Evolutionary conservation across 2,888 invertebrate species (phyloP).

Genomic region (Gisinianus flammeolus): DNA sequence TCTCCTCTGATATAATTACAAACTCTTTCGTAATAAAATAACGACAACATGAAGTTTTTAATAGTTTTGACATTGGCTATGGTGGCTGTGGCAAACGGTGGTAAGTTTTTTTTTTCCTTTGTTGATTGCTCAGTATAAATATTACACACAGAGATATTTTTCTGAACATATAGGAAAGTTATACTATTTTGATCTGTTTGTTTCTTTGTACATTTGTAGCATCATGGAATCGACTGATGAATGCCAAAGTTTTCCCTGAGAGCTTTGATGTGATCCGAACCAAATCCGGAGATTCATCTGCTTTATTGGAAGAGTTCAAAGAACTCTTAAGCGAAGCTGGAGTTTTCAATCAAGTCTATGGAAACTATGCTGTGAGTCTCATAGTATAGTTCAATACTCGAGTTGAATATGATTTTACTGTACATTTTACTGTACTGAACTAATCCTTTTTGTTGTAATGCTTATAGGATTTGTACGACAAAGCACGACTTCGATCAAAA

Average conservation of each 20-base stretch:
- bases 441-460: background rate
- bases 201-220: no score
- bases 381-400: background rate
- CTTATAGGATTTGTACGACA: background rate
- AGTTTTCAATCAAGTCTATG: background rate
- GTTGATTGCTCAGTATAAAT: no score
- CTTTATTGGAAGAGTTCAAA: background rate
- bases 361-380: slow-evolving; percentile 7
- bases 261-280: background rate
- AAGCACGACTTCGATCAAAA: slow-evolving; percentile 7
- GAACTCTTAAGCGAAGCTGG: background rate
- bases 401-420: background rate
- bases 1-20: no score
- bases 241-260: background rate
- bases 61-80: no score
- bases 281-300: no score
- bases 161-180: no score
- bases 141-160: no score
- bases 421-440: background rate
- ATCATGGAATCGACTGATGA: background rate
- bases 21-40: no score
- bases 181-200: no score
- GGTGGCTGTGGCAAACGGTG: no score
- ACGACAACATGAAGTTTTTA: no score
- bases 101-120: no score